phyloP scores from a whole-genome alignment of 2,888 invertebrate species.

The Drosophila prolongata region DNA sequence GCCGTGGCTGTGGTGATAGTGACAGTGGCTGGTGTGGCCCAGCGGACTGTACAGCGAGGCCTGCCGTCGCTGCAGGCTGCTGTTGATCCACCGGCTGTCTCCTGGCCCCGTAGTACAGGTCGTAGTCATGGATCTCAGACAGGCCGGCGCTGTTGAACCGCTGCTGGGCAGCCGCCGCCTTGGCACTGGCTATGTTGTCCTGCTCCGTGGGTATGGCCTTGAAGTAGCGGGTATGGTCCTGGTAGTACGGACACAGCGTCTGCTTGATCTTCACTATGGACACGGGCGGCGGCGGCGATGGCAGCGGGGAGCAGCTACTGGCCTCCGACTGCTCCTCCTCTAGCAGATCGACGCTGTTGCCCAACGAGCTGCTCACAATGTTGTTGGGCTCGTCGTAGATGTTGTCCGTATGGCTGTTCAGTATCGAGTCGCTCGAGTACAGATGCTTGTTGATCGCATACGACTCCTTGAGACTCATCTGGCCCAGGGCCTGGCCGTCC shows the following conservation, averaged over 20 bases:
- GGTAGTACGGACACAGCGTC: conserved; percentile 82
- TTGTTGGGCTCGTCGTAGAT: conserved; percentile 85
- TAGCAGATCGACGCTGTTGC: conserved; percentile 80
- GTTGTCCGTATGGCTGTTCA: conserved; percentile 83
- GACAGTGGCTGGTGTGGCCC: conserved; percentile 81
- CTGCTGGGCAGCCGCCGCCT: conserved; percentile 78
- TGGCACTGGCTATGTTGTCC: conserved; percentile 79
- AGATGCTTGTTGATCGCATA: conserved; percentile 82
- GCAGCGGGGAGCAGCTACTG: conserved; percentile 72
- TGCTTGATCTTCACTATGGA: conserved; percentile 77
- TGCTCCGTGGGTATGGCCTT: conserved; percentile 83
- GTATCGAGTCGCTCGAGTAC: conserved; percentile 84
- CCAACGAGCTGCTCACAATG: conserved; percentile 80
- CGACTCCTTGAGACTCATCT: conserved; percentile 75
- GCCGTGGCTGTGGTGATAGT: conserved; percentile 59
- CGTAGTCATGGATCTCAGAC: conserved; percentile 84
- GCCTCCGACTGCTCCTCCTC: conserved; percentile 76
- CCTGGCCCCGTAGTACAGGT: conserved; percentile 82
- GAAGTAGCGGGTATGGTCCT: conserved; percentile 82
- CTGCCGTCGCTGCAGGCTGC: conserved; percentile 76
- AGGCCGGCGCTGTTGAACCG: conserved; percentile 80
- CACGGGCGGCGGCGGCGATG: conserved; percentile 78
- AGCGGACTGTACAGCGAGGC: conserved; percentile 82
- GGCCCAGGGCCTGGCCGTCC: conserved; percentile 45
- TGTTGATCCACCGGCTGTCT: conserved; percentile 59